Conservation (phyloP, 1,140 invertebrate genomes). For the Drosophila parvula region DNA sequence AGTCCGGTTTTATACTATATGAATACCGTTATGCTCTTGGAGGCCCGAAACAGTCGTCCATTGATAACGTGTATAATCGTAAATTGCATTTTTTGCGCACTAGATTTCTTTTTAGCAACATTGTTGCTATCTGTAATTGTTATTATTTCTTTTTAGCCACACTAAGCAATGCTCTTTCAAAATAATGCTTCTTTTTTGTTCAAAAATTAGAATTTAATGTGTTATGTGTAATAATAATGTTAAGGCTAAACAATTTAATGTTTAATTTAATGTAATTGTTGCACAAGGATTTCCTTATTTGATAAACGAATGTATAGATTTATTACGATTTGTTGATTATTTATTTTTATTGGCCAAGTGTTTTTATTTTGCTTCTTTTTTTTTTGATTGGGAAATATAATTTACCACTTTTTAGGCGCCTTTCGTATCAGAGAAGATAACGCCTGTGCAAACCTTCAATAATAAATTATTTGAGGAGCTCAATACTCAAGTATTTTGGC, state of each 20-base stretch:
- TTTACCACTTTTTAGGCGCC: constrained; percentile 18
- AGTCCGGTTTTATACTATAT: constrained; percentile 10
- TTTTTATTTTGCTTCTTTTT: constrained; percentile 12
- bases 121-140: constrained; percentile 12
- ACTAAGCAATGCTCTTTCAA: background rate
- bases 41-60: constrained; percentile 16
- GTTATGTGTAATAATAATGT: too few species aligned
- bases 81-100: constrained; percentile 40
- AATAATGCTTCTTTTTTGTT: background rate
- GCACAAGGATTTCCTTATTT: background rate
- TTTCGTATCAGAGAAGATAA: constrained; percentile 35
- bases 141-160: background rate
- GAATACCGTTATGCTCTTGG: constrained; percentile 22
- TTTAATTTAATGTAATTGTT: too few species aligned
- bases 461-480: constrained; percentile 41
- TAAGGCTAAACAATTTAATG: too few species aligned
- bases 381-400: constrained; percentile 21
- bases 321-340: background rate
- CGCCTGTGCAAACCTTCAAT: constrained; percentile 32
- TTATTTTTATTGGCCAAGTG: background rate
- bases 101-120: constrained; percentile 26
- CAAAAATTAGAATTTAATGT: too few species aligned
- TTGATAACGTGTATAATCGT: constrained; percentile 41
- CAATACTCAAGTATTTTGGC: constrained; percentile 34
- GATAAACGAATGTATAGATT: background rate